Evolutionary conservation across 2,113 vertebrate genomes (phyloP).

Genomic region (Murina feae): DNA sequence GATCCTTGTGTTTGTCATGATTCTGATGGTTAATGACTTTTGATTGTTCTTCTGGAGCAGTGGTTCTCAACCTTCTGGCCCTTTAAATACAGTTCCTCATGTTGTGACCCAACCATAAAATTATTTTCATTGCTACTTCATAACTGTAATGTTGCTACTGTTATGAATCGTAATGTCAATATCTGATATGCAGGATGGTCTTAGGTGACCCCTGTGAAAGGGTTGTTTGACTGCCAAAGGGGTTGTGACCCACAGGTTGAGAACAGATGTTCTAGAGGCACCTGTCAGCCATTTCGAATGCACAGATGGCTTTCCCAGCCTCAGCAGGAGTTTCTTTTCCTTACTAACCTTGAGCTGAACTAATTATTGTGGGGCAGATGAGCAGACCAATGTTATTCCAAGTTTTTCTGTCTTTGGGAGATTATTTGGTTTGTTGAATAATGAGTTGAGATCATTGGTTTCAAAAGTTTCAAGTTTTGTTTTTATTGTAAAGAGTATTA

Average conservation of each 20-base stretch:
- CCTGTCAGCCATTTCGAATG: conserved; percentile 37
- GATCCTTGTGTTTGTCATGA: conserved; percentile 53
- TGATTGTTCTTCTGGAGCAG: conserved; percentile 67
- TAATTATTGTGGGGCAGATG: conserved; percentile 36
- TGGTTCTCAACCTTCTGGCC: no score
- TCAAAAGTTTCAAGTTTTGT: not conserved
- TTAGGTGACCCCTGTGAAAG: no score
- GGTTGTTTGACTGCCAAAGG: no score
- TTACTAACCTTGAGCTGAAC: conserved; percentile 51
- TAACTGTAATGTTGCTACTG: no score
- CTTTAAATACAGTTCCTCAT: no score
- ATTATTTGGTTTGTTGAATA: conserved; percentile 40
- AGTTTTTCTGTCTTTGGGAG: conserved; percentile 10
- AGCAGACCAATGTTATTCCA: not conserved
- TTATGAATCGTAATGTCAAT: no score
- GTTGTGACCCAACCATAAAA: no score
- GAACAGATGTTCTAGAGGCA: conserved; percentile 68
- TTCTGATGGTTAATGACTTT: conserved; percentile 63
- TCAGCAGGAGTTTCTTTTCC: conserved; percentile 42
- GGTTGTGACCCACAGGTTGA: no score
- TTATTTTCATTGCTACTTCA: no score
- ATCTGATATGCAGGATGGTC: no score
- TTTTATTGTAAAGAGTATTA: not conserved
- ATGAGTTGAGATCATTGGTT: not conserved
- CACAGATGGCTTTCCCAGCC: conserved; percentile 52